Evolutionary conservation across 2,113 vertebrate species (phyloP), one percentile per base, ranked within the genome.

Genomic region (Connochaetes taurinus): DNA sequence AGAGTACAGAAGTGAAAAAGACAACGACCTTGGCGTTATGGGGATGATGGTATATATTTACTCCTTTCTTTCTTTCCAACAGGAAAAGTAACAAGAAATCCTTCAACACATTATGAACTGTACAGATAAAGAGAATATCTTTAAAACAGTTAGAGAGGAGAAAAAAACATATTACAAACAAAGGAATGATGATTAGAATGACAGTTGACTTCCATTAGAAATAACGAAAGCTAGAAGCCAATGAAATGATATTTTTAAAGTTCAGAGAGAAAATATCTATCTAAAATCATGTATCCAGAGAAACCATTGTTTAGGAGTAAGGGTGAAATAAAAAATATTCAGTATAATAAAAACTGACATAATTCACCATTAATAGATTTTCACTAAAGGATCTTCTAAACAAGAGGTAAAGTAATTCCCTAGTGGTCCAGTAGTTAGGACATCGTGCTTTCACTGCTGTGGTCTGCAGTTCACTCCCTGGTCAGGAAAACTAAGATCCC

Each of bases 31-130:
- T 74, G 27, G 29, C 1, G 16, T 62, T 52, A 78, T 4, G 17
- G 14, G 57, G 45, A 88, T 60, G 36, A 62, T 93, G 57, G 16
- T 81, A 53, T 88, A 89, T n/a, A 52, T 88, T 91, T 60, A 76
- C 21, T 85, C 19, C 15, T 88, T 92, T 47, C 29, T 84, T 80
- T 16, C 6, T 93, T 90, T 74, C n/a, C 74, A 94, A 15, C 4
- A 92, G 36, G 23, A 90, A 90, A 85, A 89, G 33, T 62, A 31
- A 95, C 86, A 95, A 97, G 43, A 95, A 97, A 86, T 25, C 10
- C 33, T 11, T 76, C 40, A 47, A n/a, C 29, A 90, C 31, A n/a
- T 27, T 87, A 53, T 33, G 27, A 93, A 57, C 62, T 43, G 33
- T 84, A 52, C 3, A 87, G 10, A 55, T 16, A 87, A 87, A 87